Conservation (phyloP, 1,140 invertebrate genomes). For the Dreissena polymorpha region DNA sequence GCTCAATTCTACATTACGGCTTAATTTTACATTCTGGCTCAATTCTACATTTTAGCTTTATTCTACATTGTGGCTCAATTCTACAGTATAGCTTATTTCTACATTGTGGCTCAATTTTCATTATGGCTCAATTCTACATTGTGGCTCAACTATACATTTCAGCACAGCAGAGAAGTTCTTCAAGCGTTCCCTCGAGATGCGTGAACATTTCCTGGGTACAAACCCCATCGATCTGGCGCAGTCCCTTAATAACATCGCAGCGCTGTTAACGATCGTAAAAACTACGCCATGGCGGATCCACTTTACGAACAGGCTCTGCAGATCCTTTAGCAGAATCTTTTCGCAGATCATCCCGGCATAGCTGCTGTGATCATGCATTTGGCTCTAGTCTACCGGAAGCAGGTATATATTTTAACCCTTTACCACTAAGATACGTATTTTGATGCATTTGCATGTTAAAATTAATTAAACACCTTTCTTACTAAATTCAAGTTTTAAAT, state of each 20-base stretch:
- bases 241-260: slow-evolving; percentile 98
- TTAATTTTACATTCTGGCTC: too few relatives aligned
- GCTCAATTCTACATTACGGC: too few relatives aligned
- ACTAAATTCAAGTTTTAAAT: too few relatives aligned
- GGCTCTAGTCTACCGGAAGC: slow-evolving; percentile 76
- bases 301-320: slow-evolving; percentile 98
- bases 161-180: slow-evolving; percentile 78
- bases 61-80: too few relatives aligned
- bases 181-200: slow-evolving; percentile 89
- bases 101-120: too few relatives aligned
- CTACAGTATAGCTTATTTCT: too few relatives aligned
- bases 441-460: too few relatives aligned
- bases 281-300: slow-evolving; percentile 98
- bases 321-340: slow-evolving; percentile 91
- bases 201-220: slow-evolving; percentile 97
- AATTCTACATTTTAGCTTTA: too few relatives aligned
- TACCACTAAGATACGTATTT: too few relatives aligned
- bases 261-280: slow-evolving; percentile 96
- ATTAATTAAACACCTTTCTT: too few relatives aligned
- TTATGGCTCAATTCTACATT: too few relatives aligned
- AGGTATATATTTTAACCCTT: slow-evolving; percentile 64
- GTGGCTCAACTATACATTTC: slow-evolving; percentile 9
- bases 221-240: slow-evolving; percentile 98
- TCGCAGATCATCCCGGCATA: slow-evolving; percentile 74
- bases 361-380: slow-evolving; percentile 76